Evolutionary conservation across 2,888 invertebrate genomes (phyloP), one percentile per base, ranked within the genome.

Genomic region (Venustoraphidia nigricollis): DNA sequence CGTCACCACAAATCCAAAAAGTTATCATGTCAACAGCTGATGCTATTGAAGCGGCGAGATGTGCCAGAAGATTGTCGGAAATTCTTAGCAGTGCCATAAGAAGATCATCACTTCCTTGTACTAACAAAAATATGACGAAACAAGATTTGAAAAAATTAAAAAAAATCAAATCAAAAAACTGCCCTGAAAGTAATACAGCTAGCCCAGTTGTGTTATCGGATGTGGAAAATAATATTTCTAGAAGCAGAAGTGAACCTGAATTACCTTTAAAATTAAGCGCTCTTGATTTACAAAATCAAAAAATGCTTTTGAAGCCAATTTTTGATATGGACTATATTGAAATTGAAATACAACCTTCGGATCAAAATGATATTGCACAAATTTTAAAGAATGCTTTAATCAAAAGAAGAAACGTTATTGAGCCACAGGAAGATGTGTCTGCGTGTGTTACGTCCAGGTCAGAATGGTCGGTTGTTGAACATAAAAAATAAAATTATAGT

Each of bases 351-450:
- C 42, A 34, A 4, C 52, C 66, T 35, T 55, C 67, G 47, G 64
- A 62, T 45, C 53, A 52, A 34, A 63, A 60, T 10, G 64, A 66
- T 8, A 65, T 67, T 36, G 65, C 64, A 2, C 66, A 68, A 54
- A 66, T 67, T 48, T 55, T 66, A 46, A 66, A 67, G 50, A 58
- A 61, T 47, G 66, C 67, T 9, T 64, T 68, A 14, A 62, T 58
- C 46, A 67, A 66, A 54, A 55, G 65, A 42, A 54, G 63, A 17
- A 66, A 67, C n/a, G 59, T 62, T 5, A 56, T 61, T 42, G 55
- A 59, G 13, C 56, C 62, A 1, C 60, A 61, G 13, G 62, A 62
- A 36, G 53, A 58, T 9, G 49, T 53, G 34, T 56, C 61, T 10
- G 53, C 56, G 3, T 47, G 58, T 9, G 58, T 66, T 53, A 60